Evolutionary conservation across 2,797 vertebrate species (phyloP).

Genomic region (Clamator glandarius): DNA sequence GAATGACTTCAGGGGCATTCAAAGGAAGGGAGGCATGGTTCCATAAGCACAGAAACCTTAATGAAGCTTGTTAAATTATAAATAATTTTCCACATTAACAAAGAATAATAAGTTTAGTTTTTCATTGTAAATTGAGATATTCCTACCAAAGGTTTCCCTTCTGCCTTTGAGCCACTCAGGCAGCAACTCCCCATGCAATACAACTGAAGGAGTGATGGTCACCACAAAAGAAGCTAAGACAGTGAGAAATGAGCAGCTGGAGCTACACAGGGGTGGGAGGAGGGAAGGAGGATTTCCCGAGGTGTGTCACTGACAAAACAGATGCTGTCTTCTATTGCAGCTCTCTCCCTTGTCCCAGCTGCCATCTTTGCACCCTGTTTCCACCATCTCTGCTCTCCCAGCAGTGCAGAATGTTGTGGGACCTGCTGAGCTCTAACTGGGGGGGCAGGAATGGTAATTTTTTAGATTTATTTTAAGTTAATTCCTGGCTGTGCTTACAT

Average conservation of each 20-base stretch:
- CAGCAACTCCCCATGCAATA: fast-evolving
- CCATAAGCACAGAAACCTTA: not conserved
- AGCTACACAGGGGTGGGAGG: not conserved
- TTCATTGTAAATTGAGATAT: not conserved
- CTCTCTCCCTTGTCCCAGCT: not conserved
- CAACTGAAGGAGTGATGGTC: not conserved
- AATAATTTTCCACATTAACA: conserved; percentile 18
- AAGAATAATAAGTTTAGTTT: conserved; percentile 5
- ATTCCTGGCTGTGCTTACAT: not conserved
- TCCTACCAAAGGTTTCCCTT: not conserved
- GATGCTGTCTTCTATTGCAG: not conserved
- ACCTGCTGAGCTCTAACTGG: not conserved
- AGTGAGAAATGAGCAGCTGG: not conserved
- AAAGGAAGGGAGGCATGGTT: not conserved
- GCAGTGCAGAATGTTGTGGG: not conserved
- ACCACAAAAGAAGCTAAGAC: not conserved
- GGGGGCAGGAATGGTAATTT: not conserved
- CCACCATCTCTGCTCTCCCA: fast-evolving
- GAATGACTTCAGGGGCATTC: conserved; percentile 37
- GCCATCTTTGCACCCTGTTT: not conserved
- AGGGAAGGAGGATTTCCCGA: not conserved
- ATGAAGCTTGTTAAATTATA: conserved; percentile 31
- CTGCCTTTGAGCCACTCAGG: not conserved
- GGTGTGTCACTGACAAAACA: conserved; percentile 23
- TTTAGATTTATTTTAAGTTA: not conserved